Evolutionary conservation across 2,888 invertebrate genomes (phyloP), one percentile per base, ranked within the genome.

Genomic region (Xylophagus ater): DNA sequence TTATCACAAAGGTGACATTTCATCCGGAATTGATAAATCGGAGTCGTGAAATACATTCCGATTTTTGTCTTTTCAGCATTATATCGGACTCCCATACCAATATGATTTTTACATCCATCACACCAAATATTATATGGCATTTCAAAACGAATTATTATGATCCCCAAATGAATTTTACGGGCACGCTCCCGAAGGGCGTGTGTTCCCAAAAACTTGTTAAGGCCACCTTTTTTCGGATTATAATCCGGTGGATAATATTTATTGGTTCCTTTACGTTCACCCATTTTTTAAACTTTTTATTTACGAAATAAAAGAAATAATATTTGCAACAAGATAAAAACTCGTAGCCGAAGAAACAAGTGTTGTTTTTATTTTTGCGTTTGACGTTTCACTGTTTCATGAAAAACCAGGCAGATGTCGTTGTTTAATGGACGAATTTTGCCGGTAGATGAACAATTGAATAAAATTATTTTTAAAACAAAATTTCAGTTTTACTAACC

Each of bases 111-210:
- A 60, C 98, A 98, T 37, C 96, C 96, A 25, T 90, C 88, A 53
- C 98, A 99, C 98, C 98, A 98, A 52, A 98, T 97, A 65, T 98
- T 98, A 58, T 93, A 98, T 1, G 98, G 98, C 96, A 98, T 94
- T 69, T 98, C 98, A 70, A 99, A 99, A 32, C 97, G 77, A 20
- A 65, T 65, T 26, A 65, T 62, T 20, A 65, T 76, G 52, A 99
- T 97, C 9, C 97, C 98, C 68, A 89, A 71, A 56, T 89, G 84
- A 3, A 97, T 74, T 62, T 98, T 98, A n/a, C 85, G 71, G 15
- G 97, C 98, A 46, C 98, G 69, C 64, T 99, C 97, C 20, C 98
- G 74, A 25, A 98, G 67, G 1, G 97, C 94, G 74, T 98, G 98
- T 10, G 90, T 90, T 3, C 85, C 85, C 55, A 82, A 75, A 65